Conservation (phyloP, 1,140 invertebrate genomes). For the Notospermus geniculatus region DNA sequence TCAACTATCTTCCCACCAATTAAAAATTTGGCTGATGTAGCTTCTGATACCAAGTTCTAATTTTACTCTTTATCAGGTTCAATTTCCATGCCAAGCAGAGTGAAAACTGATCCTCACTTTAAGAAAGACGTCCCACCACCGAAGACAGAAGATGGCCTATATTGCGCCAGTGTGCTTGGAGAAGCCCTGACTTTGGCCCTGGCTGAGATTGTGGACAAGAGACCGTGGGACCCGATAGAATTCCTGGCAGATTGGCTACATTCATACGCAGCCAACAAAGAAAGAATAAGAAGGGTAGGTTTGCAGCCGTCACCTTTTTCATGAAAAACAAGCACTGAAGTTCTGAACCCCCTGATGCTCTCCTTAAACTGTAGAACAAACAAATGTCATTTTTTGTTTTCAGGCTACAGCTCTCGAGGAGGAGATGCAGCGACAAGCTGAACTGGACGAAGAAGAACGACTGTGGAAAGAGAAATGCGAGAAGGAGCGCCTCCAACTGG, state of each 20-base stretch:
- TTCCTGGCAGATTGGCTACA: constrained; percentile 45
- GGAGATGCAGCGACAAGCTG: too few relatives aligned
- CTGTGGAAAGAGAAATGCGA: neutral
- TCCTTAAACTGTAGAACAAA: too few relatives aligned
- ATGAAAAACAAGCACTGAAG: too few relatives aligned
- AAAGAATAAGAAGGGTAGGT: too few relatives aligned
- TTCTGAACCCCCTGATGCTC: too few relatives aligned
- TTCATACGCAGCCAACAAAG: constrained; percentile 32
- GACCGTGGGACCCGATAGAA: constrained; percentile 48
- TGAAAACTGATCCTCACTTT: neutral
- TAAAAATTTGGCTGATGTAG: too few relatives aligned
- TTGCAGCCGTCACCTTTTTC: too few relatives aligned
- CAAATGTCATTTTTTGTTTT: too few relatives aligned
- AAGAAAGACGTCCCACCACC: constrained; percentile 3
- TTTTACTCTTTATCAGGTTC: neutral
- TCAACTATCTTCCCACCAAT: too few relatives aligned
- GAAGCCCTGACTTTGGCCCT: constrained; percentile 41
- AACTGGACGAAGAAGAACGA: too few relatives aligned
- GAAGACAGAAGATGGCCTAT: constrained; percentile 10
- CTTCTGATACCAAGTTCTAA: too few relatives aligned
- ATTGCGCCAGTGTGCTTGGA: constrained; percentile 26
- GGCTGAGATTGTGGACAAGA: constrained; percentile 39
- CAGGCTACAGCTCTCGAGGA: too few relatives aligned
- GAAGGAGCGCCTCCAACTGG: neutral
- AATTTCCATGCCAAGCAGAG: neutral